Base-by-base conservation (phyloP, 2,888 invertebrate species). In the Kuschelorhynchus macadamiae region DNA sequence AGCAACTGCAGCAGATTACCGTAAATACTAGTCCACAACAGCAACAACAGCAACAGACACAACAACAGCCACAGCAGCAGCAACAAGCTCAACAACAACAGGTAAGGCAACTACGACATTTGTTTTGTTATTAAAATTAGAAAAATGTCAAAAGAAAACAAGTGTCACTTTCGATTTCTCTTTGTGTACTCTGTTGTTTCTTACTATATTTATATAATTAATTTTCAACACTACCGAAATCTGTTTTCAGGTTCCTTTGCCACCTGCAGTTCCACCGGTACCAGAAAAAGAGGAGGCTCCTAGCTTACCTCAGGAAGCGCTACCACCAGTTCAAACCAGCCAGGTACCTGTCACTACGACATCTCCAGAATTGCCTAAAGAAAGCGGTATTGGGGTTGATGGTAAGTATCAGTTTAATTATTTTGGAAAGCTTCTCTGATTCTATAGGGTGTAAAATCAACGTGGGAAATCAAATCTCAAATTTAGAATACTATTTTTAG, bases 21-120 rank as follows among this genome's bases (percentile, higher is more conserved):
- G 67, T 71, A 17, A 17, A 69, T 5, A 49, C 53, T 39, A 32
- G 71, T 18, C 42, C 42, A 41, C 66, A 61, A 17, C 69, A 69
- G 33, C 70, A 70, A 21, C 67, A 52, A 47, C 57, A 47, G 16
- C 55, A 55, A 12, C 59, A 42, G 2, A 52, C 44, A 30, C 53
- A 53, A 12, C 2, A 39, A 8, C 75, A 83, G 71, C 82, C 81
- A 74, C 77, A 83, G 71, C 82, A 82, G 74, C 77, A 81, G 39
- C 78, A 80, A n/a, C 71, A 81, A 62, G 80, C 80, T 1, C 78
- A 52, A 65, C 21, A 33, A 17, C 83, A 3, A 78, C 79, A 17
- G 76, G 60, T 36, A 44, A 41, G 36, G 18, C 67, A 47, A 11
- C 52, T 61, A 14, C 12, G 36, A 20, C 20, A 52, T n/a, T n/a